Conservation (phyloP, 2,113 vertebrate genomes). For the Pluvianellus socialis region DNA sequence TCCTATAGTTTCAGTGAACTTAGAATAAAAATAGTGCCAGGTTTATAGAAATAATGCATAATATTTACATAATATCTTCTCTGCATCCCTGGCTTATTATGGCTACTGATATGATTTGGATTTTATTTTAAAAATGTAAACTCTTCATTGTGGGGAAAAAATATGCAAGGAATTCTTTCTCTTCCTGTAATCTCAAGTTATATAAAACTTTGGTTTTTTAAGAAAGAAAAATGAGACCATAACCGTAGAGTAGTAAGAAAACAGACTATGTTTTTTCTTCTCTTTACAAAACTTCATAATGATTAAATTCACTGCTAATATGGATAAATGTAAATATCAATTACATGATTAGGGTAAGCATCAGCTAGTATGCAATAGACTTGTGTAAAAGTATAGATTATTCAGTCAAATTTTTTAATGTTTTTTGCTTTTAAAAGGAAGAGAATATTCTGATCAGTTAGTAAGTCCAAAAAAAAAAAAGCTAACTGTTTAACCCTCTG, state of each 20-base stretch:
- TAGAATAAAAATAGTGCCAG: background rate
- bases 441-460: background rate
- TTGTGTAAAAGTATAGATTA: background rate
- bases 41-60: background rate
- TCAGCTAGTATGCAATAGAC: rapidly evolving
- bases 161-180: background rate
- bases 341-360: background rate
- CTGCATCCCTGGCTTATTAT: background rate
- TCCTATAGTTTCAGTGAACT: background rate
- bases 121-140: no score
- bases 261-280: background rate
- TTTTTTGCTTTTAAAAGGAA: background rate
- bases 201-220: background rate
- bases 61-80: background rate
- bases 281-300: background rate
- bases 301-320: background rate
- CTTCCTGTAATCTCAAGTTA: background rate
- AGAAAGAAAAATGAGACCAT: background rate
- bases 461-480: background rate
- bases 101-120: background rate
- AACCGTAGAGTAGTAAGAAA: background rate
- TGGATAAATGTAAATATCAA: background rate
- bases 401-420: background rate
- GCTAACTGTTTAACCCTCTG: background rate
- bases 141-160: background rate